Evolutionary conservation across 64 coral and sea anemone species (phyloP).

Genomic region (Montipora efflorescens): DNA sequence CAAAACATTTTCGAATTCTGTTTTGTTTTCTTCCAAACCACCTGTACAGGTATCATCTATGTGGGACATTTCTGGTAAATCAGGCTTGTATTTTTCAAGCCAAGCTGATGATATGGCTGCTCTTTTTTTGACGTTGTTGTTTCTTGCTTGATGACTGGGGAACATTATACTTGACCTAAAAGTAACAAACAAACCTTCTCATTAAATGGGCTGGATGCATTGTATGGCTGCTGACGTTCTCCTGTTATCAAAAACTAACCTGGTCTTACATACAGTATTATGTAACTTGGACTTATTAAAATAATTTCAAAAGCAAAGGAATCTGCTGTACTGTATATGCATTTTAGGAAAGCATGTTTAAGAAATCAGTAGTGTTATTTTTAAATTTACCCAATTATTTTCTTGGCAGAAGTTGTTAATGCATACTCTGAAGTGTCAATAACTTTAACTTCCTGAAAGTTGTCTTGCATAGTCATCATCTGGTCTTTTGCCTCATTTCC

Average conservation of each 20-base stretch:
- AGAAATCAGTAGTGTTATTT: neutral
- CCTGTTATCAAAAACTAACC: no score
- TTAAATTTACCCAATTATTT: neutral
- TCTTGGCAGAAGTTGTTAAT: neutral
- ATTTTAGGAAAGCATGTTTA: no score
- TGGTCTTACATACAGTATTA: no score
- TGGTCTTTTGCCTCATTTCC: neutral
- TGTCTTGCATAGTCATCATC: neutral
- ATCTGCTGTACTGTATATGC: no score
- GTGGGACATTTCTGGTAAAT: constrained; percentile 15
- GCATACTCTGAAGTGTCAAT: constrained; percentile 15
- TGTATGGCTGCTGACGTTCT: no score
- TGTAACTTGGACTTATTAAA: no score
- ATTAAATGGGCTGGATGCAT: no score
- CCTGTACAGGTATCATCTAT: neutral
- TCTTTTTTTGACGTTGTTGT: constrained; percentile 37
- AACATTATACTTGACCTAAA: constrained; percentile 16
- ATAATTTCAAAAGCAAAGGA: no score
- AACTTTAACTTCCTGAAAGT: constrained; percentile 27
- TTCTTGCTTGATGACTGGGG: constrained; percentile 52
- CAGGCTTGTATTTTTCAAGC: constrained; percentile 74
- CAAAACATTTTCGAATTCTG: neutral
- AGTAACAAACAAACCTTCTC: neutral
- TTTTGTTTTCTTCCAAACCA: neutral
- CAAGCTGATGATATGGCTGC: constrained; percentile 61